These are phyloP conservation scores for Callyntrura sp. DNA, from an alignment of 2,888 invertebrate genomes.

Conservation along the genomic window DNA sequence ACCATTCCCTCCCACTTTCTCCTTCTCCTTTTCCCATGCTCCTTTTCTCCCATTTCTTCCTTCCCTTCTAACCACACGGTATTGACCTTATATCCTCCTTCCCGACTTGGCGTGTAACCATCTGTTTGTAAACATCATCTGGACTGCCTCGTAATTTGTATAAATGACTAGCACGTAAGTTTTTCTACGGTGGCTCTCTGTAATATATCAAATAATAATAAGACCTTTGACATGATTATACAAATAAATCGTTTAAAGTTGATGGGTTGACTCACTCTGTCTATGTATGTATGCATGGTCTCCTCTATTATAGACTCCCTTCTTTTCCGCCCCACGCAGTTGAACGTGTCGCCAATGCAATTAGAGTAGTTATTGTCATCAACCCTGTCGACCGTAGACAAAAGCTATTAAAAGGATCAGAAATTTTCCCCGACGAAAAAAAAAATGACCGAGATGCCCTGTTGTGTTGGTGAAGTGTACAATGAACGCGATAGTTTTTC, in stretches of 20 bases:
- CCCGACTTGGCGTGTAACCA: not conserved
- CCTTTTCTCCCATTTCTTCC: constrained; percentile 21
- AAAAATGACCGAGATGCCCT: not conserved
- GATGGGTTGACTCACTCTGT: not conserved
- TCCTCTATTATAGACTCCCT: no score
- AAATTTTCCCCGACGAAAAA: constrained; percentile 7
- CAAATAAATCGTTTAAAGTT: constrained; percentile 72
- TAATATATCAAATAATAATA: constrained; percentile 59
- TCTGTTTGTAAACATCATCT: not conserved
- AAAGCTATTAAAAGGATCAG: constrained; percentile 46
- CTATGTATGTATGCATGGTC: no score
- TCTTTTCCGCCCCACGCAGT: no score
- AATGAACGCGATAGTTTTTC: not conserved
- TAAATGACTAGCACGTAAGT: not conserved
- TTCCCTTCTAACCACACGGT: not conserved
- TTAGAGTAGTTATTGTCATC: no score
- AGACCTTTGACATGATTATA: constrained; percentile 64
- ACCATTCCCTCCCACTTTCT: not conserved
- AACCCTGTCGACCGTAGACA: not conserved
- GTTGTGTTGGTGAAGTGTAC: constrained; percentile 6
- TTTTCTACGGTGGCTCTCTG: not conserved
- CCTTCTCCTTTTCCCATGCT: no score
- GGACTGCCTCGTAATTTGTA: not conserved
- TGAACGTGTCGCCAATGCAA: no score
- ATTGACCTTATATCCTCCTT: constrained; percentile 1